phyloP scores from a whole-genome alignment of 2,113 vertebrate species.

The Vidua chalybeata region DNA sequence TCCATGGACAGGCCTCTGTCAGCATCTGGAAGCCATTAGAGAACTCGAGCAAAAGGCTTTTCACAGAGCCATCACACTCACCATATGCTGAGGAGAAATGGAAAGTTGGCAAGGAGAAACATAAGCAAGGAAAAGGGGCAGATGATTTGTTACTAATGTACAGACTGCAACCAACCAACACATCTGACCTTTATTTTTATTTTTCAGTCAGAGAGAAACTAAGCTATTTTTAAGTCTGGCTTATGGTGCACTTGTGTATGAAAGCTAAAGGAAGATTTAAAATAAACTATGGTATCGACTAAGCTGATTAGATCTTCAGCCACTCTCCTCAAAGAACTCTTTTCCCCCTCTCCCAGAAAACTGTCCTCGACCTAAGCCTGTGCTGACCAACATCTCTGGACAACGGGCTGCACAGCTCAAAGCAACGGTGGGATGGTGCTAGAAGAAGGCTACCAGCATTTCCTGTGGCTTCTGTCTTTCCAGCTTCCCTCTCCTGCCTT shows the following conservation, averaged over 20 bases:
- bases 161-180: background rate
- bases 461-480: background rate
- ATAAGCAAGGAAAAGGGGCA: background rate
- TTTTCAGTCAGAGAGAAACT: background rate
- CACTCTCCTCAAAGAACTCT: background rate
- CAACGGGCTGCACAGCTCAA: background rate
- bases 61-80: background rate
- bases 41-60: background rate
- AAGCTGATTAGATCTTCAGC: background rate
- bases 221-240: slow-evolving; percentile 26
- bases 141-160: background rate
- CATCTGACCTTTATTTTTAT: background rate
- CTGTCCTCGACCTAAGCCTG: background rate
- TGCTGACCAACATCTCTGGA: background rate
- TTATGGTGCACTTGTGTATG: background rate
- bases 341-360: background rate
- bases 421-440: background rate
- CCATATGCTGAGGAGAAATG: background rate
- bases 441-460: background rate
- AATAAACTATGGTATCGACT: background rate
- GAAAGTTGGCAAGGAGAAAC: slow-evolving; percentile 15
- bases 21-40: slow-evolving; percentile 24
- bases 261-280: background rate
- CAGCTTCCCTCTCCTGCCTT: background rate
- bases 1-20: background rate